phyloP scores from a whole-genome alignment of 37 sponge, comb jelly and placozoan species.

The Haliclona indistincta region DNA sequence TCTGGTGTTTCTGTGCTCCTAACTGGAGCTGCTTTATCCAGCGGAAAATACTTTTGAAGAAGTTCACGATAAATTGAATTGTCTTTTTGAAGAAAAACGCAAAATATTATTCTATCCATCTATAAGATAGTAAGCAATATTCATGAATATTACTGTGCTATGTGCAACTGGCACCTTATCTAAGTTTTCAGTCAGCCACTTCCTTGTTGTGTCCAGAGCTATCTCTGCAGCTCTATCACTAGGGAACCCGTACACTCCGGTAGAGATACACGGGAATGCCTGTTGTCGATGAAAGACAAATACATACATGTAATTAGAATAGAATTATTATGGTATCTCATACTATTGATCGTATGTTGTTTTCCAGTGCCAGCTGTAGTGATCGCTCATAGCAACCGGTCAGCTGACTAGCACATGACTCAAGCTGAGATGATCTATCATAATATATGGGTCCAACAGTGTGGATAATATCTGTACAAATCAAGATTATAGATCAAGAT shows the following conservation, averaged over 20 bases:
- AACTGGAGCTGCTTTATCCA: constrained; percentile 14
- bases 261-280: constrained; percentile 92
- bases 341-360: constrained; percentile 82
- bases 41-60: constrained; percentile 71
- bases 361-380: constrained; percentile 49
- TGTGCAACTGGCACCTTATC: constrained; percentile 51
- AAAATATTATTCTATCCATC: constrained; percentile 89
- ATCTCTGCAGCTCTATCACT: constrained; percentile 77
- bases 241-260: constrained; percentile 92
- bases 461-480: constrained; percentile 79
- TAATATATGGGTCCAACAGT: constrained; percentile 84
- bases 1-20: not conserved
- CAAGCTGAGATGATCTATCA: too few species aligned
- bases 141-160: constrained; percentile 22
- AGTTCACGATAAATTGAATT: constrained; percentile 54
- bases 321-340: constrained; percentile 1
- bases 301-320: not conserved
- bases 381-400: constrained; percentile 71
- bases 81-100: constrained; percentile 81
- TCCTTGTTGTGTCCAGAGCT: constrained; percentile 61
- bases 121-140: constrained; percentile 15
- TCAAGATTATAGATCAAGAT: too few species aligned
- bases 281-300: constrained; percentile 6
- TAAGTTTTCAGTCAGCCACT: constrained; percentile 78
- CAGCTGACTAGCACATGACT: constrained; percentile 25